These are phyloP conservation scores for Manis javanica DNA, from an alignment of 2,797 vertebrate genomes.

Conservation along the genomic window DNA sequence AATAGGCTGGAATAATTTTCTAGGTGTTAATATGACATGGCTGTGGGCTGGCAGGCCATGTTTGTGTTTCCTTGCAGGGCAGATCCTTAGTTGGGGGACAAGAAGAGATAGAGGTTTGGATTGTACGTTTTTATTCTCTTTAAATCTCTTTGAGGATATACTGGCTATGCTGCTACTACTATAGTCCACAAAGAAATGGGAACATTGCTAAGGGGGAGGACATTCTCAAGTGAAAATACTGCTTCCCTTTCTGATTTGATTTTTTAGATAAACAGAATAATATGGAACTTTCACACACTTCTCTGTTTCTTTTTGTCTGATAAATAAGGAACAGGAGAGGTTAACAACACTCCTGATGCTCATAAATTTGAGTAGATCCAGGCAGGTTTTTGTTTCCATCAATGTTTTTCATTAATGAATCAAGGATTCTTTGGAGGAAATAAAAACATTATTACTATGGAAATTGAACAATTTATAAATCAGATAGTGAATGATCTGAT, in stretches of 20 bases:
- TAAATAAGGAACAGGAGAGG: constrained; percentile 1
- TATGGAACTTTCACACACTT: background rate
- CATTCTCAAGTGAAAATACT: constrained; percentile 3
- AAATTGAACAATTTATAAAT: background rate
- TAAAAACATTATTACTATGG: background rate
- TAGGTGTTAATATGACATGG: background rate
- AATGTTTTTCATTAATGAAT: background rate
- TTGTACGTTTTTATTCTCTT: constrained; percentile 57
- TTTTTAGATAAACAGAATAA: constrained; percentile 42
- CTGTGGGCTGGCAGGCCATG: background rate
- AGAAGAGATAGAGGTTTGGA: background rate
- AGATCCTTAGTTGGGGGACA: constrained; percentile 4
- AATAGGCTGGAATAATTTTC: background rate
- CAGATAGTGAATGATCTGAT: background rate
- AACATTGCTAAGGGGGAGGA: background rate
- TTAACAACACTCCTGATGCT: background rate
- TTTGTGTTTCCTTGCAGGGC: background rate
- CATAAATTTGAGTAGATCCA: background rate
- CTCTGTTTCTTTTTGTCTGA: background rate
- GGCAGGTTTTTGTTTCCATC: constrained; percentile 1
- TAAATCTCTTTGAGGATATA: background rate
- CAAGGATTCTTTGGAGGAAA: background rate
- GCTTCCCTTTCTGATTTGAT: constrained; percentile 30
- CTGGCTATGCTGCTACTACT: background rate
- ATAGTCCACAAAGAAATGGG: background rate